These are phyloP conservation scores for Caenorhabditis macrosperma DNA, from an alignment of 2,888 invertebrate species.

Conservation along the genomic window DNA sequence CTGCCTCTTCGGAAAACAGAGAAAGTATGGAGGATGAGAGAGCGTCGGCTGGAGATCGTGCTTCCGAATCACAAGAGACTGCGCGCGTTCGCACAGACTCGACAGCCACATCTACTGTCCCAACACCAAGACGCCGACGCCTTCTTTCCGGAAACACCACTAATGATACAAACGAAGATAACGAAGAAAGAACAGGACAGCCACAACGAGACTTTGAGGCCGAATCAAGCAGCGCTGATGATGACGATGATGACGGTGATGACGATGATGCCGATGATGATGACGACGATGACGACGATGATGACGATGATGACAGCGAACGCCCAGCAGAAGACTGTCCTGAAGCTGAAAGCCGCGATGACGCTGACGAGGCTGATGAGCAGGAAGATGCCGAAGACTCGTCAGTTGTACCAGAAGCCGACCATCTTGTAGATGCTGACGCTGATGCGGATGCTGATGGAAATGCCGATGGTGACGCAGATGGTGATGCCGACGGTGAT, in stretches of 20 bases:
- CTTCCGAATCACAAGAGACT: constrained; percentile 48
- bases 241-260: constrained; percentile 41
- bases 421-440: constrained; percentile 1
- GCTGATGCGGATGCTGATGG: too few species aligned
- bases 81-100: constrained; percentile 24
- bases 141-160: constrained; percentile 38
- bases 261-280: constrained; percentile 53
- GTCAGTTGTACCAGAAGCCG: not conserved
- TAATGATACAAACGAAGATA: constrained; percentile 41
- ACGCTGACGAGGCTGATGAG: constrained; percentile 24
- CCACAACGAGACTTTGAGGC: constrained; percentile 31
- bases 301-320: constrained; percentile 61
- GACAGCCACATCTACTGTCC: constrained; percentile 1
- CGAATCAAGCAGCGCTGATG: constrained; percentile 56
- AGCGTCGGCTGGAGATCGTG: constrained; percentile 32
- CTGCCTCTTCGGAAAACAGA: constrained; percentile 29
- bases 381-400: constrained; percentile 10
- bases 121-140: constrained; percentile 30
- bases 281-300: constrained; percentile 48
- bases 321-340: constrained; percentile 45
- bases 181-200: constrained; percentile 40
- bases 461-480: too few species aligned
- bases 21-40: constrained; percentile 54
- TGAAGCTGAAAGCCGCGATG: constrained; percentile 43
- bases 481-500: too few species aligned